Evolutionary conservation across 2,797 vertebrate species (phyloP).

Genomic region (Acestrorhynchus altus): DNA sequence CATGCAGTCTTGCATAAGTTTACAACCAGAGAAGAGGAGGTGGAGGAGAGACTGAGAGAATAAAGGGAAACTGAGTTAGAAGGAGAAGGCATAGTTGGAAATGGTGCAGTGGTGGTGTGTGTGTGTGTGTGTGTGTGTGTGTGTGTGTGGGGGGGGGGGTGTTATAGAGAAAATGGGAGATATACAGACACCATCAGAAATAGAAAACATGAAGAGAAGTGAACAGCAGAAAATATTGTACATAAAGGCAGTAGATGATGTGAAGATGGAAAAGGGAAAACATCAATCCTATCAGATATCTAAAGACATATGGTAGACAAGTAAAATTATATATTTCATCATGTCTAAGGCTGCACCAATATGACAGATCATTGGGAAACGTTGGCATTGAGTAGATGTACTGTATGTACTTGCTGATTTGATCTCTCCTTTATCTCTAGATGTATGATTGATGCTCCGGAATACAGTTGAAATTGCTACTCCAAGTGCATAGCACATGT

Average conservation of each 20-base stretch:
- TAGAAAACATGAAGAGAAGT: background rate
- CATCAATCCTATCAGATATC: conserved; percentile 12
- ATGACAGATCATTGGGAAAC: conserved; percentile 12
- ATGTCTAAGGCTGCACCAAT: background rate
- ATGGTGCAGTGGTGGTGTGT: too few relatives aligned
- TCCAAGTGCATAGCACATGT: background rate
- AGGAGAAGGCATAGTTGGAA: conserved; percentile 15
- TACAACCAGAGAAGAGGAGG: background rate
- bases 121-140: too few relatives aligned
- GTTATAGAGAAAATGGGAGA: background rate
- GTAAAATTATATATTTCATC: conserved; percentile 8
- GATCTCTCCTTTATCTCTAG: background rate
- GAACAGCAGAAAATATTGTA: background rate
- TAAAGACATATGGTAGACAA: conserved; percentile 1
- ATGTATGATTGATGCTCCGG: background rate
- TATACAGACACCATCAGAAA: background rate
- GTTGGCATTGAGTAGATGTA: conserved; percentile 2
- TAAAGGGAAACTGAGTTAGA: background rate
- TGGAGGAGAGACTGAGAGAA: background rate
- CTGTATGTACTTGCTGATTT: conserved; percentile 7
- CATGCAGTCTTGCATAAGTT: conserved; percentile 11
- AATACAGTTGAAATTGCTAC: background rate
- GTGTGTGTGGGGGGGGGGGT: background rate
- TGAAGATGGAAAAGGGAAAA: background rate
- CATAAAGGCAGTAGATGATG: background rate